Percentiles rank a stretch among this genome's conserved stretches.
Conservation (phyloP, 2,888 invertebrate genomes). For the Napeogenes inachia region DNA sequence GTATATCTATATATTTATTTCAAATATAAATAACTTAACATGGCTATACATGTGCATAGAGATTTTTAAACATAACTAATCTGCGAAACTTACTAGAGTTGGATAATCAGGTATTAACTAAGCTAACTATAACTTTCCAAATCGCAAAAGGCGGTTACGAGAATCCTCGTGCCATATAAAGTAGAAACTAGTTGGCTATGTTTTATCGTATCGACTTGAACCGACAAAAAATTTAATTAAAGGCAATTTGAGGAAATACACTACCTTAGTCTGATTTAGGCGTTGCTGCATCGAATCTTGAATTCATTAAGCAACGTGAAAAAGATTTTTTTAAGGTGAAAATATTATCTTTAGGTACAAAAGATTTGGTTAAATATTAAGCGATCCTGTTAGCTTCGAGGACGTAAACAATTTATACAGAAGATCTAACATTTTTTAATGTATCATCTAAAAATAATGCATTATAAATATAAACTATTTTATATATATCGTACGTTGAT, state of each 20-base stretch:
- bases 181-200: slow-evolving; percentile 15
- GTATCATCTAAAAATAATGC: slow-evolving; percentile 2
- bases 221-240: slow-evolving; percentile 29
- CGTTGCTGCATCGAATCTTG: slow-evolving; percentile 8
- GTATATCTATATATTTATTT: too few species aligned
- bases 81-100: too few species aligned
- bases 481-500: slow-evolving; percentile 3
- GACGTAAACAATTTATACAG: too few species aligned
- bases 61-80: too few species aligned
- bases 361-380: too few species aligned
- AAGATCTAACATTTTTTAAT: too few species aligned
- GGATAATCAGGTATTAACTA: background rate
- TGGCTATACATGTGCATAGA: too few species aligned
- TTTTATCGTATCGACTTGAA: slow-evolving; percentile 12
- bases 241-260: slow-evolving; percentile 29
- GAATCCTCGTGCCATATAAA: slow-evolving; percentile 20
- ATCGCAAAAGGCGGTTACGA: slow-evolving; percentile 37
- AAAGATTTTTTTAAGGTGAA: too few species aligned
- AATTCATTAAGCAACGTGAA: too few species aligned
- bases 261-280: slow-evolving; percentile 31
- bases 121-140: slow-evolving; percentile 16
- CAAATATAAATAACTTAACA: too few species aligned
- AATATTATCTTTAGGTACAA: too few species aligned
- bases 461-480: background rate
- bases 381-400: too few species aligned